Conservation (phyloP, 2,797 vertebrate genomes). For the Mus minutoides region DNA sequence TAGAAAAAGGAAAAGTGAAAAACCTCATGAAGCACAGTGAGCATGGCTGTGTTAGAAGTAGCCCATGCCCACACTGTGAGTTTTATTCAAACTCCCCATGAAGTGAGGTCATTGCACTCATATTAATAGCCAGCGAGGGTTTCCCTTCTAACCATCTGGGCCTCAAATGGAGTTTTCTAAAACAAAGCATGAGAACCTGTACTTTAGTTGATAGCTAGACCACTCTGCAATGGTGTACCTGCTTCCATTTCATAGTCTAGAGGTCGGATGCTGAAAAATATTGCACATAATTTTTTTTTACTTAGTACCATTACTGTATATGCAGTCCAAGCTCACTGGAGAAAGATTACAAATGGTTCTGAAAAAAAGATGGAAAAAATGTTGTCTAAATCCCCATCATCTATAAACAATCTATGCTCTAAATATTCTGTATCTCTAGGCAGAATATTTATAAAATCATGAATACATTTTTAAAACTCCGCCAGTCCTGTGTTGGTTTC, state of each 20-base stretch:
- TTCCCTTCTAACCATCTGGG: background rate
- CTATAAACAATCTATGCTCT: background rate
- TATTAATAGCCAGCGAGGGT: background rate
- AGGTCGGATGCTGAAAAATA: background rate
- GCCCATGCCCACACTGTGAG: background rate
- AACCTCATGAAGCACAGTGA: background rate
- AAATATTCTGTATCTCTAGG: background rate
- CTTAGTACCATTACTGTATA: background rate
- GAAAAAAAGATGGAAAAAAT: background rate
- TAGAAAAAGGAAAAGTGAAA: background rate
- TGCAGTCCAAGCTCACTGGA: background rate
- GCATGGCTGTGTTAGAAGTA: background rate
- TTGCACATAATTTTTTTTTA: background rate
- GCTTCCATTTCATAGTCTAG: background rate
- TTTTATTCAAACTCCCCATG: background rate
- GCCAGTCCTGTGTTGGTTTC: background rate
- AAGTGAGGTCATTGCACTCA: background rate
- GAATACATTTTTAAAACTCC: slow-evolving; percentile 15
- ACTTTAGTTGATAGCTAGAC: background rate
- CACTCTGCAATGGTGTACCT: background rate
- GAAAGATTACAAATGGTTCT: background rate
- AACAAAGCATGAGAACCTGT: background rate
- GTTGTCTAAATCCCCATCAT: background rate
- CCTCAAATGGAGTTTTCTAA: slow-evolving; percentile 25
- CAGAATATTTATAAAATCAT: slow-evolving; percentile 5